Percentiles rank a stretch among this genome's conserved stretches.
Evolutionary conservation across 2,888 invertebrate genomes (phyloP).

Genomic region (Panopea generosa): DNA sequence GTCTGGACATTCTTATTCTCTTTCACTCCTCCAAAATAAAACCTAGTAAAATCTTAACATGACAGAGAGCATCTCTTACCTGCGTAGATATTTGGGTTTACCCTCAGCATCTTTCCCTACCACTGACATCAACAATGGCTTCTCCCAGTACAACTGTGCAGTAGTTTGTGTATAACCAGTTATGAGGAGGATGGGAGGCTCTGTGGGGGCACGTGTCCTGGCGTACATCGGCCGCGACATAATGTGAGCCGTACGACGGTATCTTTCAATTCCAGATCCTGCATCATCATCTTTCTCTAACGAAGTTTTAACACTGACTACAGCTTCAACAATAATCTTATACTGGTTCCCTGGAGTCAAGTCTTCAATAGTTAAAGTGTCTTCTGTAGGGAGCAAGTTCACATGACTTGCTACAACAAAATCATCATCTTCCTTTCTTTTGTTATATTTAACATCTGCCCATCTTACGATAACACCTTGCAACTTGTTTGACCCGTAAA

Average conservation of each 20-base stretch:
- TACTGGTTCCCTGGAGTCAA: constrained; percentile 83
- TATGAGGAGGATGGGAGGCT: constrained; percentile 80
- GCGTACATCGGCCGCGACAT: constrained; percentile 81
- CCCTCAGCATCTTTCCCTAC: constrained; percentile 81
- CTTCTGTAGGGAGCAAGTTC: constrained; percentile 78
- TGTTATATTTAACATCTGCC: constrained; percentile 78
- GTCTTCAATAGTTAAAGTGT: constrained; percentile 78
- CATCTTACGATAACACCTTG: constrained; percentile 83
- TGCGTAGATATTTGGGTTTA: constrained; percentile 65
- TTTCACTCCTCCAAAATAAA: too few relatives aligned
- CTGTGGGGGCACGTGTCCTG: constrained; percentile 83
- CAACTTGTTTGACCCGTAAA: constrained; percentile 84
- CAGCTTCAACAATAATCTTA: constrained; percentile 83
- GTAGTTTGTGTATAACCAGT: constrained; percentile 81
- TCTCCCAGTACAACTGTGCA: constrained; percentile 84
- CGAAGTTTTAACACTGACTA: constrained; percentile 84
- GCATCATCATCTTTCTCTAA: constrained; percentile 75
- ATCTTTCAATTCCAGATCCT: constrained; percentile 77
- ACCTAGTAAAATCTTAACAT: too few relatives aligned
- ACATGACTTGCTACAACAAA: constrained; percentile 80
- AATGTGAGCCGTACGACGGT: constrained; percentile 83
- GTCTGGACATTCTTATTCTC: constrained; percentile 11
- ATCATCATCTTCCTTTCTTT: constrained; percentile 73
- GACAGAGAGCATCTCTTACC: too few relatives aligned
- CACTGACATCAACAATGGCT: constrained; percentile 81